These are phyloP conservation scores for Hirundichthys speculiger DNA, from an alignment of 2,113 vertebrate genomes.

Conservation along the genomic window DNA sequence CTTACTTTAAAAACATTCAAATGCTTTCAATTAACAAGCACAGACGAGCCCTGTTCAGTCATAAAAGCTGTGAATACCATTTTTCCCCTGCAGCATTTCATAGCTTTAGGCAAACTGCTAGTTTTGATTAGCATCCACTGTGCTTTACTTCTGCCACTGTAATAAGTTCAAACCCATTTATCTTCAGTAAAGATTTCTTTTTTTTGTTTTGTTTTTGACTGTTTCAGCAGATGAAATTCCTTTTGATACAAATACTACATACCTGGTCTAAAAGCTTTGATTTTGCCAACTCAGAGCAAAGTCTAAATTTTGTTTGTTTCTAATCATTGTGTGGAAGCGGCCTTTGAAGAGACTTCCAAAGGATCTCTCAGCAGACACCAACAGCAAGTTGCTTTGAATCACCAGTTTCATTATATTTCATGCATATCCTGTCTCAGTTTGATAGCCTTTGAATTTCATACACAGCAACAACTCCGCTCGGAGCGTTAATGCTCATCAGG, in stretches of 20 bases:
- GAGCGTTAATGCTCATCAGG: constrained; percentile 56
- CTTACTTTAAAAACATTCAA: too few relatives aligned
- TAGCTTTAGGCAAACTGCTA: too few relatives aligned
- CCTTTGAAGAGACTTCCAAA: constrained; percentile 36
- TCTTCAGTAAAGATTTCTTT: too few relatives aligned
- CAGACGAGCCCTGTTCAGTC: too few relatives aligned
- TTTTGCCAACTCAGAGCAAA: constrained; percentile 8
- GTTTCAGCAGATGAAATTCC: constrained; percentile 3
- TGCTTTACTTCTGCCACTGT: too few relatives aligned
- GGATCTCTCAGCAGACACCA: constrained; percentile 46
- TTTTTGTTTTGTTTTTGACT: too few relatives aligned
- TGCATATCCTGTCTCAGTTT: constrained; percentile 12
- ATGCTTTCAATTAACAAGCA: too few relatives aligned
- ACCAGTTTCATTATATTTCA: constrained; percentile 45
- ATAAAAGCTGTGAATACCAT: too few relatives aligned
- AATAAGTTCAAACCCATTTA: too few relatives aligned
- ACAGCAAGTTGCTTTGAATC: constrained; percentile 24
- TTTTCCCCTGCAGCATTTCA: too few relatives aligned
- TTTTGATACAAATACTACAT: constrained; percentile 42
- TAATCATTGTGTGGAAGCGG: constrained; percentile 2
- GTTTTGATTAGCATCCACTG: too few relatives aligned
- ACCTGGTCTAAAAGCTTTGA: constrained; percentile 8
- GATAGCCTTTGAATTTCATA: constrained; percentile 42
- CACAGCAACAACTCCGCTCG: constrained; percentile 35
- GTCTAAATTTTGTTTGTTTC: constrained; percentile 13